Conservation (phyloP, 2,113 vertebrate genomes). For the Lampris megalopsis region DNA sequence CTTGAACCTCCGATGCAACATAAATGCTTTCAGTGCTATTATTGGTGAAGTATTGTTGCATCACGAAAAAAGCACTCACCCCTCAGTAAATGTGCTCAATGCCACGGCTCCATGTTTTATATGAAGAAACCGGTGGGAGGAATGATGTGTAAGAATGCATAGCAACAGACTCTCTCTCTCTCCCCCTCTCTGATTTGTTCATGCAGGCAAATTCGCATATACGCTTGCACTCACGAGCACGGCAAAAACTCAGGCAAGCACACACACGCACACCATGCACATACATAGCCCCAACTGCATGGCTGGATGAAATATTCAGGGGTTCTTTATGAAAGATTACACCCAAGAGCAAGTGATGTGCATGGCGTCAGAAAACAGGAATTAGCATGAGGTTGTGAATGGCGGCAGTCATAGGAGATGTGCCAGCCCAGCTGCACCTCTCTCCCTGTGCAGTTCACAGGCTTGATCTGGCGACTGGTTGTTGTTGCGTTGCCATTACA, state of each 20-base stretch:
- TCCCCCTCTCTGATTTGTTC: not conserved
- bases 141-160: conserved; percentile 77
- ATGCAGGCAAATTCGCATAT: not conserved
- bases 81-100: conserved; percentile 43
- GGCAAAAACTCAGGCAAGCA: conserved; percentile 43
- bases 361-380: conserved; percentile 59
- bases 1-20: conserved; percentile 21
- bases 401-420: conserved; percentile 25
- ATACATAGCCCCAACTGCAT: conserved; percentile 28
- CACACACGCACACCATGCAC: conserved; percentile 44
- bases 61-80: conserved; percentile 46
- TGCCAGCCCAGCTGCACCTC: conserved; percentile 27
- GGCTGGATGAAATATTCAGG: conserved; percentile 52
- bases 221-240: conserved; percentile 16
- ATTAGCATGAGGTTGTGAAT: conserved; percentile 66
- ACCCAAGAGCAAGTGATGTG: conserved; percentile 62
- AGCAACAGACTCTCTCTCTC: conserved; percentile 75
- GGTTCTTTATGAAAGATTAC: conserved; percentile 56
- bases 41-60: conserved; percentile 54
- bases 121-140: conserved; percentile 71
- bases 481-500: conserved; percentile 6
- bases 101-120: conserved; percentile 63
- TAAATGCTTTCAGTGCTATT: conserved; percentile 35
- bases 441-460: conserved; percentile 39
- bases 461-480: conserved; percentile 28